These are phyloP conservation scores for Drosophila cognata DNA, from an alignment of 2,888 invertebrate species.

Conservation along the genomic window DNA sequence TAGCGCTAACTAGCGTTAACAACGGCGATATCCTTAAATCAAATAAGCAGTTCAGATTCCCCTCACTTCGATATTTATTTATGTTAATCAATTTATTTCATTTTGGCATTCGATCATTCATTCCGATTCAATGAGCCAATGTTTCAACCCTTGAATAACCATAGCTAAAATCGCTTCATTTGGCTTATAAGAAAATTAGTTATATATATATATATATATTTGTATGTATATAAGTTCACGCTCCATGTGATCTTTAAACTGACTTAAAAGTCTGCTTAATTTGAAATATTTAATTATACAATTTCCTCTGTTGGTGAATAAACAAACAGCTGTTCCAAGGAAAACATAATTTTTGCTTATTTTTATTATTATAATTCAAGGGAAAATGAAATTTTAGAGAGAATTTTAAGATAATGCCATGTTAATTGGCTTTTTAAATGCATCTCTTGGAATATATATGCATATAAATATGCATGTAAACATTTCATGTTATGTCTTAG, in stretches of 20 bases:
- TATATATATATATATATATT: no score
- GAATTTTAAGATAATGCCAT: background rate
- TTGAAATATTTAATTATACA: background rate
- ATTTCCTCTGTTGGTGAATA: background rate
- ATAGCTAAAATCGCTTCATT: background rate
- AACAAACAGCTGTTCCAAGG: background rate
- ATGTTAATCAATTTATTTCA: background rate
- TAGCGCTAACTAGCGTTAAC: slow-evolving; percentile 43
- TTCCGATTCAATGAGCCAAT: background rate
- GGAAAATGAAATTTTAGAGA: background rate
- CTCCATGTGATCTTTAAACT: background rate
- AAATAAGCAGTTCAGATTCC: background rate
- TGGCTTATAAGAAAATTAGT: background rate
- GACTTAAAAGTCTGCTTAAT: background rate
- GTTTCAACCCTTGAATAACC: background rate
- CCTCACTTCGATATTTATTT: background rate
- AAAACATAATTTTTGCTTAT: background rate
- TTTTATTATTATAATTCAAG: background rate
- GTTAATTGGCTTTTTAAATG: background rate
- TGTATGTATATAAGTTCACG: background rate
- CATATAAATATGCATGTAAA: background rate
- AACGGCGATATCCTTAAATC: slow-evolving; percentile 8
- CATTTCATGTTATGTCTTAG: background rate
- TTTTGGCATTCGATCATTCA: background rate
- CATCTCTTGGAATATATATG: background rate